A percentile compares a stretch with the other conserved stretches of the same genome.
Evolutionary conservation across 2,797 vertebrate species (phyloP).

Genomic region (Channallabes apus): DNA sequence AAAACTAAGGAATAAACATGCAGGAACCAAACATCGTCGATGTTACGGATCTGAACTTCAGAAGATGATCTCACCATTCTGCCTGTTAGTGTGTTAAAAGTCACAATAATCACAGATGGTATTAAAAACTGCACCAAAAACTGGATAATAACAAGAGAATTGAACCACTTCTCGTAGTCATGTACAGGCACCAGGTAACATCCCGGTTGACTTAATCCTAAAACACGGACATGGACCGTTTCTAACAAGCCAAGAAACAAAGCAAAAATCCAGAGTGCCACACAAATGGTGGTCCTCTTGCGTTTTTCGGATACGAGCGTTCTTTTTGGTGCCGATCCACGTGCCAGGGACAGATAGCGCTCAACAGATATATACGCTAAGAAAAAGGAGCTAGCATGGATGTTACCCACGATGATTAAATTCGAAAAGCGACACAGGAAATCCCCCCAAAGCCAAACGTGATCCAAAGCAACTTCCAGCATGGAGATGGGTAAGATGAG

Average conservation of each 20-base stretch:
- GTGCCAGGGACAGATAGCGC: conserved; percentile 81
- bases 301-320: conserved; percentile 56
- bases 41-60: conserved; percentile 68
- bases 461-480: conserved; percentile 86
- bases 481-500: conserved; percentile 87
- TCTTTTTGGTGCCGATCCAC: conserved; percentile 60
- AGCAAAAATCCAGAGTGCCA: conserved; percentile 78
- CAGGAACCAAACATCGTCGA: conserved; percentile 80
- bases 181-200: conserved; percentile 85
- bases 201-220: conserved; percentile 78
- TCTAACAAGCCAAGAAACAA: conserved; percentile 80
- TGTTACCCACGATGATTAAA: conserved; percentile 86
- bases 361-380: conserved; percentile 89
- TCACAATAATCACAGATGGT: conserved; percentile 78
- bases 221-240: conserved; percentile 81
- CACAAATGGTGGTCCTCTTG: conserved; percentile 65
- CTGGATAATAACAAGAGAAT: conserved; percentile 68
- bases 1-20: conserved; percentile 85
- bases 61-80: conserved; percentile 65
- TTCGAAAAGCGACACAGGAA: conserved; percentile 91
- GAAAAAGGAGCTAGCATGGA: conserved; percentile 94
- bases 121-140: conserved; percentile 82
- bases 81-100: conserved; percentile 83
- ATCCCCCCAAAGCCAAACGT: conserved; percentile 91
- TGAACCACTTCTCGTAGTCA: conserved; percentile 73